Evolutionary conservation across 2,113 vertebrate species (phyloP), one percentile per base, ranked within the genome.

Genomic region (Sakesphorus luctuosus): DNA sequence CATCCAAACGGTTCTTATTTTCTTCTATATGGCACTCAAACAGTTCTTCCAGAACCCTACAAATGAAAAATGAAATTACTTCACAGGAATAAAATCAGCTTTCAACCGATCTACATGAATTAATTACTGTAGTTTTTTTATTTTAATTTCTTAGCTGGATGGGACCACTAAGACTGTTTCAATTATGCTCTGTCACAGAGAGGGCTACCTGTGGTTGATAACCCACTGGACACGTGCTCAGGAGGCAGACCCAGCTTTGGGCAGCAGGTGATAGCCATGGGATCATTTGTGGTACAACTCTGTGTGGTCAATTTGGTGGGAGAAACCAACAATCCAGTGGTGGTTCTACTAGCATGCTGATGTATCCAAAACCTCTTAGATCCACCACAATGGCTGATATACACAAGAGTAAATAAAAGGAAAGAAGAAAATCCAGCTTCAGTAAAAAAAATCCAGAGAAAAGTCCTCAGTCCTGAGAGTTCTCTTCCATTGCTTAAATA

Each of bases 1-100:
- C 98, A 81, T 98, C 95, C 95, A 98, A 88, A 79, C 13, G 94
- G 76, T 98, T 74, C 91, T 97, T 98, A 77, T 98, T 98, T 97
- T 97, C 96, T 87, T 97, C 80, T 84, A 98, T 83, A 21, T 98
- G 96, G 72, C 94, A 97, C 68, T 98, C 98, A 85, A 98, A 98
- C 50, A 98, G 88, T 63, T 66, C 78, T 71, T 98, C 97, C 89
- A 98, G 92, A 96, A 97, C 97, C 69, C 98, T 98, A 72, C 25
- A 97, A 97, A 93, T 43, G 56, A 97, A 75, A 84, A 94, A 82
- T 14, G 9, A 75, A 46, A 84, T 55, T 5, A 67, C 26, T 86
- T 79, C 47, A 80, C 11, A 56, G 28, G 26, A 80, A 49, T 29
- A 82, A 87, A 83, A 25, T 0, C 18, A 65, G 29, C 18, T 84